A percentile compares a stretch with the other conserved stretches of the same genome.
Conservation (phyloP, 2,113 vertebrate species). For the Mus spicilegus region DNA sequence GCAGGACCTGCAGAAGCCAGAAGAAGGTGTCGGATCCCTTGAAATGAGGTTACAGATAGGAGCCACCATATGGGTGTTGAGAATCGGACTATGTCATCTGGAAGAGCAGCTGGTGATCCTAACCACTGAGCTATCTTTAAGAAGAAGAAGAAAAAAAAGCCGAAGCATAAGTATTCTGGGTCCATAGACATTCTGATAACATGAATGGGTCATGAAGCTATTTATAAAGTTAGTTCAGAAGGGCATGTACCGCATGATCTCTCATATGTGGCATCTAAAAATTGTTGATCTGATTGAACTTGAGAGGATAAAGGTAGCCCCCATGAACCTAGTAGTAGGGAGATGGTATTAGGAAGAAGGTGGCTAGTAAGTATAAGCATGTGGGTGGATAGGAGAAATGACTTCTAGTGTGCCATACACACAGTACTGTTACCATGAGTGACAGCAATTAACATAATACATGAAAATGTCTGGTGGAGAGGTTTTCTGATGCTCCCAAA, state of each 20-base stretch:
- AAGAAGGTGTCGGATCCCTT: background rate
- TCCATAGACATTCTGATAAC: background rate
- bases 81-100: background rate
- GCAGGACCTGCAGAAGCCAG: background rate
- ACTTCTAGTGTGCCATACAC: background rate
- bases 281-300: background rate
- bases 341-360: background rate
- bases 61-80: too few relatives aligned
- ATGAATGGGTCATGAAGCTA: background rate
- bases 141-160: background rate
- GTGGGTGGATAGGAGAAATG: background rate
- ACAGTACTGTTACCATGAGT: background rate
- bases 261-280: background rate
- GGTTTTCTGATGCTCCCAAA: background rate
- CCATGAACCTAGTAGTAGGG: background rate
- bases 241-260: background rate
- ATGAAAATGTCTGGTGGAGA: background rate
- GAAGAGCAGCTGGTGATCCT: background rate
- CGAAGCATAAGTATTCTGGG: slow-evolving; percentile 11
- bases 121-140: background rate
- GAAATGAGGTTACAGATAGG: background rate
- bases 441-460: background rate
- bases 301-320: background rate
- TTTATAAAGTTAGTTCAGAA: background rate
- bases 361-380: background rate